Evolutionary conservation across 2,888 invertebrate species (phyloP).

Genomic region (Spatulosminthurus flaviceps): DNA sequence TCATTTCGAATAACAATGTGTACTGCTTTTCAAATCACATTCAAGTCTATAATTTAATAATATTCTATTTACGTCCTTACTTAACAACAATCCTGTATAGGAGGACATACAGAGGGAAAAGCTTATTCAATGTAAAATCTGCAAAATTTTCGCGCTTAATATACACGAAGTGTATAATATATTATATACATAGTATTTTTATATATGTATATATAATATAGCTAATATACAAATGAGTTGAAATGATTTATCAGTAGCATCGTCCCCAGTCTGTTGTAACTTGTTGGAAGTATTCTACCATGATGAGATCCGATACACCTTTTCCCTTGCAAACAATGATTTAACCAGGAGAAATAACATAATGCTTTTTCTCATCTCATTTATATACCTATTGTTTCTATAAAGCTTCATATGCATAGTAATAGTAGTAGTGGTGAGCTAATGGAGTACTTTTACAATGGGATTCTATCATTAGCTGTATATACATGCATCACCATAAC

Average conservation of each 20-base stretch:
- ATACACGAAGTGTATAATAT: too few species aligned
- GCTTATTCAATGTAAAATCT: not conserved
- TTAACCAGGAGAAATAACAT: too few species aligned
- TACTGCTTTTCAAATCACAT: not conserved
- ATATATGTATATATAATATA: too few species aligned
- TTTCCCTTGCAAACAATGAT: too few species aligned
- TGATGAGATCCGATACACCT: not conserved
- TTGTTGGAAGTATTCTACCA: not conserved
- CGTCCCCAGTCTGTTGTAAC: not conserved
- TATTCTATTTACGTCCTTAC: too few species aligned
- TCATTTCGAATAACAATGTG: not conserved
- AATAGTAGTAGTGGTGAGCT: not conserved
- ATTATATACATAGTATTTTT: too few species aligned
- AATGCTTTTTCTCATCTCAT: too few species aligned
- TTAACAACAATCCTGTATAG: too few species aligned
- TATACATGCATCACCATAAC: constrained; percentile 29
- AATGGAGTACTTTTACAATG: not conserved
- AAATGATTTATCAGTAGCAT: not conserved
- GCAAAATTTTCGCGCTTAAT: not conserved
- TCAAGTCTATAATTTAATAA: too few species aligned
- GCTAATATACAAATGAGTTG: not conserved
- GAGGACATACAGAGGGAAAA: too few species aligned
- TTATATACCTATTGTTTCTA: too few species aligned
- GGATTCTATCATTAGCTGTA: not conserved
- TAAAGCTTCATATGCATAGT: not conserved